These are phyloP conservation scores for Priocnemis perturbator DNA, from an alignment of 2,888 invertebrate genomes.

Conservation along the genomic window DNA sequence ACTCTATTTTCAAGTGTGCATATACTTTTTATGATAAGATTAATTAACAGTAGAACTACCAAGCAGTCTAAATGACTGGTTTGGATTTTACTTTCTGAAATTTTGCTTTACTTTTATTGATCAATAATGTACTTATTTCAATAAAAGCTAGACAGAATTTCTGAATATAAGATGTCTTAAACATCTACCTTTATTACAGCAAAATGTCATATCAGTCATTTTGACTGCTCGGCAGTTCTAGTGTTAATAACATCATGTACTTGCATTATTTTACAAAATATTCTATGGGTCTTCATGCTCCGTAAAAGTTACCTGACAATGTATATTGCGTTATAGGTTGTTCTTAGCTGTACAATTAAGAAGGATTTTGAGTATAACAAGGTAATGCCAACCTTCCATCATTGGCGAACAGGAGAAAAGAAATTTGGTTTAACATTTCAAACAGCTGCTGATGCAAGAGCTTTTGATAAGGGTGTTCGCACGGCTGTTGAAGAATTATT, in stretches of 20 bases:
- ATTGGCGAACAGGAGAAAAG: slow-evolving; percentile 97
- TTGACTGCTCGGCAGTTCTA: too few species aligned
- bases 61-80: too few species aligned
- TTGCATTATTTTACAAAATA: slow-evolving; percentile 6
- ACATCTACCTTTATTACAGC: too few species aligned
- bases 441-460: slow-evolving; percentile 94
- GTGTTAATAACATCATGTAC: too few species aligned
- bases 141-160: too few species aligned
- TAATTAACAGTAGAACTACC: slow-evolving; percentile 5
- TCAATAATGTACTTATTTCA: too few species aligned
- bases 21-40: too few species aligned
- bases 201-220: too few species aligned
- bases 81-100: too few species aligned
- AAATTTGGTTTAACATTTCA: slow-evolving; percentile 97
- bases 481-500: slow-evolving; percentile 92
- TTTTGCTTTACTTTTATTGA: too few species aligned
- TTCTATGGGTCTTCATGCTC: background rate
- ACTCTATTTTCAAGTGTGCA: background rate
- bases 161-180: too few species aligned
- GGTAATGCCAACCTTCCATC: slow-evolving; percentile 99
- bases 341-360: slow-evolving; percentile 95
- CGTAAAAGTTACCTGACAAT: background rate
- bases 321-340: slow-evolving; percentile 80
- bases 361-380: slow-evolving; percentile 97
- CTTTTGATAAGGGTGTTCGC: slow-evolving; percentile 94